phyloP scores from a whole-genome alignment of 1,140 invertebrate species.

The Trichonephila clavipes region DNA sequence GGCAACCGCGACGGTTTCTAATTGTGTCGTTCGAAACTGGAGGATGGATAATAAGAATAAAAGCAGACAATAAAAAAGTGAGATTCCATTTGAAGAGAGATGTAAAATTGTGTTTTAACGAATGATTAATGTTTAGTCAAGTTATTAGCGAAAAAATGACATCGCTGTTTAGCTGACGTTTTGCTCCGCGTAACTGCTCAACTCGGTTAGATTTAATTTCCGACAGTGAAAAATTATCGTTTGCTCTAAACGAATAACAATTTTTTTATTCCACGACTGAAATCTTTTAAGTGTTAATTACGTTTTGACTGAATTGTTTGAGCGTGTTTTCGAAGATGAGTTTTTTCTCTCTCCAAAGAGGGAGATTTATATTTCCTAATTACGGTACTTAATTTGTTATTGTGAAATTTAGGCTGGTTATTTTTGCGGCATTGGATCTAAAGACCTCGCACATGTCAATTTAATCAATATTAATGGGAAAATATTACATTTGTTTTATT shows the following conservation, averaged over 20 bases:
- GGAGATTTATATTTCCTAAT: conserved; percentile 58
- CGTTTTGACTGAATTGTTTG: conserved; percentile 59
- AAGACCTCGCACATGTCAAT: conserved; percentile 8
- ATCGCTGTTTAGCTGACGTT: conserved; percentile 17
- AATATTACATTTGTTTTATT: background rate
- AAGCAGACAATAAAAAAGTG: conserved; percentile 51
- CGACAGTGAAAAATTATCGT: conserved; percentile 74
- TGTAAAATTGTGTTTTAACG: conserved; percentile 71
- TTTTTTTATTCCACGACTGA: conserved; percentile 18
- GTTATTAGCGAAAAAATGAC: conserved; percentile 75
- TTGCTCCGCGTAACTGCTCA: conserved; percentile 28
- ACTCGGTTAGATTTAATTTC: conserved; percentile 72
- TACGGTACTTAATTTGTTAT: conserved; percentile 55
- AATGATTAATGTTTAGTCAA: conserved; percentile 75
- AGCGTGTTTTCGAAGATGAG: conserved; percentile 31
- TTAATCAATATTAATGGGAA: conserved; percentile 28
- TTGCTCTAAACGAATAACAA: conserved; percentile 52
- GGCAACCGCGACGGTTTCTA: conserved; percentile 66
- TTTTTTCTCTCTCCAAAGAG: conserved; percentile 10
- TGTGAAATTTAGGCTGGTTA: conserved; percentile 12
- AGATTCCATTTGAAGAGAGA: conserved; percentile 69
- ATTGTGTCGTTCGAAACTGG: conserved; percentile 58
- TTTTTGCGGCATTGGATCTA: conserved; percentile 16
- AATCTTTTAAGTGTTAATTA: conserved; percentile 60
- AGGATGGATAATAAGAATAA: conserved; percentile 63